Evolutionary conservation across 2,888 invertebrate genomes (phyloP).

Genomic region (Hypercompe scribonia): DNA sequence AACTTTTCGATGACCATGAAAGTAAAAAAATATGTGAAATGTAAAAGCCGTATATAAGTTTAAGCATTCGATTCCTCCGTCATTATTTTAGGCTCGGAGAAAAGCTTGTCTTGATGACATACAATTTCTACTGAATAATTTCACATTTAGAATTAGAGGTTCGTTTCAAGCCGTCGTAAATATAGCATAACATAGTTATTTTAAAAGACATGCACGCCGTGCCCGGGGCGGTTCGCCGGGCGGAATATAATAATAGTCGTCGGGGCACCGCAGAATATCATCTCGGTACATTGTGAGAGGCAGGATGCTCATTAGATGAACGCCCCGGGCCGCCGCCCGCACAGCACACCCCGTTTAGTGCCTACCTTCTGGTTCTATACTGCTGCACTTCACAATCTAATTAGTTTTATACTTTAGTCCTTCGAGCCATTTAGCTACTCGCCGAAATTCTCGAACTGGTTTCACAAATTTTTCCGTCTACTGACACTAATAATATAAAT

Average conservation of each 20-base stretch:
- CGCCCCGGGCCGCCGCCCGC: constrained; percentile 71
- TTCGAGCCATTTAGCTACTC: constrained; percentile 46
- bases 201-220: constrained; percentile 76
- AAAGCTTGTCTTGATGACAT: constrained; percentile 17
- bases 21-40: neutral
- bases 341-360: constrained; percentile 53
- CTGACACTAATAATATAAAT: constrained; percentile 48
- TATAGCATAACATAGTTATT: constrained; percentile 74
- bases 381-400: constrained; percentile 63
- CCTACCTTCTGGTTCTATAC: constrained; percentile 61
- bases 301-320: constrained; percentile 86
- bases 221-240: constrained; percentile 71
- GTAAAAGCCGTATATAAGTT: neutral
- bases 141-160: constrained; percentile 69
- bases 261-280: constrained; percentile 79
- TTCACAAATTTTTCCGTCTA: constrained; percentile 41
- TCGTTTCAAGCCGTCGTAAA: constrained; percentile 63
- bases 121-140: constrained; percentile 47
- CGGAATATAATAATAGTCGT: constrained; percentile 83
- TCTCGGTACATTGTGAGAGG: constrained; percentile 83
- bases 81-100: neutral
- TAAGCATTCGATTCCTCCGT: neutral
- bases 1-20: neutral
- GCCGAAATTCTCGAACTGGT: constrained; percentile 42
- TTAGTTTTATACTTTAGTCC: constrained; percentile 61